Evolutionary conservation across 1,140 invertebrate genomes (phyloP), one percentile per base, ranked within the genome.

Genomic region (Prorops nasuta): DNA sequence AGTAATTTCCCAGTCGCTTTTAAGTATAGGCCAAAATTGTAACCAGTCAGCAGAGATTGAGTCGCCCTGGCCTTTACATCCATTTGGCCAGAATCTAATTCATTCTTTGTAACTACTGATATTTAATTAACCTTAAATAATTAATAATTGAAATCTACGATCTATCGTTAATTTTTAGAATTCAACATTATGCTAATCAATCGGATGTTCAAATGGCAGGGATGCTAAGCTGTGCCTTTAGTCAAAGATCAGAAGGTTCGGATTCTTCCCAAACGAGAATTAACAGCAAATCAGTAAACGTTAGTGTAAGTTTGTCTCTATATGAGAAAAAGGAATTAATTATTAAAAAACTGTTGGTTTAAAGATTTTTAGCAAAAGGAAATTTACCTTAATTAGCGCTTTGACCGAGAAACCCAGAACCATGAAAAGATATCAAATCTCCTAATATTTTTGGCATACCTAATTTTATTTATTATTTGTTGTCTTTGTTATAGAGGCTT

Each of bases 191-290:
- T 72, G 88, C 87, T 1, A 80, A 80, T 54, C 81, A 88, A 38
- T 84, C 85, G 3, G 94, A 98, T 74, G 81, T 96, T 32, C 94
- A 98, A 79, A 97, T 92, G 67, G 89, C 93, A 10, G 93, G 92
- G 0, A 94, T 97, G 86, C 67, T 97, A 20, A 88, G 88, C 44
- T 96, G 94, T 74, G 83, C 89, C 1, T 94, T 95, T 72, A 86
- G 86, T 58, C 67, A 74, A 28, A 79, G 74, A 48, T 71, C 69
- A 8, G 80, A 79, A 53, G 68, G 57, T 54, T 18, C 56, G n/a
- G 75, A 74, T 21, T 45, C 47, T 7, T 41, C 41, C 41, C 68
- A 77, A 40, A 64, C 55, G 22, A 69, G 69, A 28, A 62, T 70
- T 40, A 55, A 61, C 14, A 79, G 69, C 54, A 81, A 78, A 56